Evolutionary conservation across 1,140 invertebrate genomes (phyloP).

Genomic region (Aphelenchoides avenae): DNA sequence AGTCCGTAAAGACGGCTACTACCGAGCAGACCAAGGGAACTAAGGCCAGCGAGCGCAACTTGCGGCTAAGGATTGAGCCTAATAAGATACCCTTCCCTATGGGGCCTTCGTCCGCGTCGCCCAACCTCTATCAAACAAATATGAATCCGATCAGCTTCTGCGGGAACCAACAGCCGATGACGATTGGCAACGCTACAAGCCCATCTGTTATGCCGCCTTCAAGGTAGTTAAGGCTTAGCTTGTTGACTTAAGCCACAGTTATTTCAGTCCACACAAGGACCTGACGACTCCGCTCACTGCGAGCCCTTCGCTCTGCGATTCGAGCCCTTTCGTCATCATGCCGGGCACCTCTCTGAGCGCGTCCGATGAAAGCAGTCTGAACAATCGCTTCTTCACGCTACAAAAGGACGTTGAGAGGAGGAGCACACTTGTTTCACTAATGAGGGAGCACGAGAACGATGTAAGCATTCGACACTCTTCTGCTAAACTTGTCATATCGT

Average conservation of each 20-base stretch:
- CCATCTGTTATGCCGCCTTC: too few relatives aligned
- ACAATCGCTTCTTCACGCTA: slow-evolving; percentile 76
- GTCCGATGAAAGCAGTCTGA: slow-evolving; percentile 70
- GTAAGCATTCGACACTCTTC: too few relatives aligned
- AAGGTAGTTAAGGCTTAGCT: too few relatives aligned
- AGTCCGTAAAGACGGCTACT: slow-evolving; percentile 16
- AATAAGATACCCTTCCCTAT: slow-evolving; percentile 47
- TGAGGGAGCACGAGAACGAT: slow-evolving; percentile 78
- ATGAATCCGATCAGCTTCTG: neutral
- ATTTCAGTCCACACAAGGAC: slow-evolving; percentile 43
- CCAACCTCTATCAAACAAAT: slow-evolving; percentile 2
- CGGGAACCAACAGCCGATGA: neutral
- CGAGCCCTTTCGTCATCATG: slow-evolving; percentile 46
- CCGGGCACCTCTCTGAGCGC: slow-evolving; percentile 40
- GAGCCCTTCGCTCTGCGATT: slow-evolving; percentile 57
- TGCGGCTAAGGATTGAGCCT: slow-evolving; percentile 35
- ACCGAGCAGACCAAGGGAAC: slow-evolving; percentile 8
- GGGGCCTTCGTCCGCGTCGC: slow-evolving; percentile 43
- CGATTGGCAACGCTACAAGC: neutral
- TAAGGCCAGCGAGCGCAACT: slow-evolving; percentile 18
- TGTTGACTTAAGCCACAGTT: neutral
- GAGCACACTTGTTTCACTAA: slow-evolving; percentile 79
- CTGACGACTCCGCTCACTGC: slow-evolving; percentile 58
- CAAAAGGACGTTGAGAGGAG: slow-evolving; percentile 94
- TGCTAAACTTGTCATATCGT: too few relatives aligned